Percentiles rank a stretch among this genome's conserved stretches.
These are phyloP conservation scores for Diadophis punctatus DNA, from an alignment of 2,113 vertebrate species.

Conservation along the genomic window DNA sequence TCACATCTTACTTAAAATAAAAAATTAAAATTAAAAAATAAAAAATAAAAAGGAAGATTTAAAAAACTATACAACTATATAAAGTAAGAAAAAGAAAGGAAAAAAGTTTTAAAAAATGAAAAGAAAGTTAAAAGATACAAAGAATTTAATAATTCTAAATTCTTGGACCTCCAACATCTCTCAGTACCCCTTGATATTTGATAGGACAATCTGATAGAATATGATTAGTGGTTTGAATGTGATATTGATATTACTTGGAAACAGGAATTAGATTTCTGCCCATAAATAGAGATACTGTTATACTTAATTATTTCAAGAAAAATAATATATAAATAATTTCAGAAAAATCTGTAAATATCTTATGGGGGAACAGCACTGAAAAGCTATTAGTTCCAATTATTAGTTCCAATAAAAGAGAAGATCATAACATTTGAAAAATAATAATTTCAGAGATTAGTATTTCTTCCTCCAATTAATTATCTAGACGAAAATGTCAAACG, in stretches of 20 bases:
- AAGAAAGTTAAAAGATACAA: not conserved
- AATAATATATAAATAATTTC: not conserved
- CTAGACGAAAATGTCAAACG: slow-evolving; percentile 2
- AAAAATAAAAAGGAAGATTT: too few relatives aligned
- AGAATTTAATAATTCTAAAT: not conserved
- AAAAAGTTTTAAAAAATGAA: too few relatives aligned
- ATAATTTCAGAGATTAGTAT: not conserved
- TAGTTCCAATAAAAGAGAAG: not conserved
- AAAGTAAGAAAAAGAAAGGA: too few relatives aligned
- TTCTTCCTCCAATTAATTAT: not conserved
- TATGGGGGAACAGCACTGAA: not conserved
- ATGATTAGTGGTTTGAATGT: not conserved
- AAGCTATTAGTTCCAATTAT: not conserved
- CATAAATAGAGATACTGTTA: not conserved
- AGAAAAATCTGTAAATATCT: not conserved
- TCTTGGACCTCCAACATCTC: not conserved
- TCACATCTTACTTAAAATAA: too few relatives aligned
- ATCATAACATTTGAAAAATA: not conserved
- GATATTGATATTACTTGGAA: not conserved
- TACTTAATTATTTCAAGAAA: not conserved
- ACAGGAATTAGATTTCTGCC: not conserved
- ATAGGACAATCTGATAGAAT: not conserved
- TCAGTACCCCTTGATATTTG: not conserved
- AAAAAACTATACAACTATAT: too few relatives aligned
- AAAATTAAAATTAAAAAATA: too few relatives aligned